These are phyloP conservation scores for Hemiscyllium ocellatum DNA, from an alignment of 2,113 vertebrate species.

Conservation along the genomic window DNA sequence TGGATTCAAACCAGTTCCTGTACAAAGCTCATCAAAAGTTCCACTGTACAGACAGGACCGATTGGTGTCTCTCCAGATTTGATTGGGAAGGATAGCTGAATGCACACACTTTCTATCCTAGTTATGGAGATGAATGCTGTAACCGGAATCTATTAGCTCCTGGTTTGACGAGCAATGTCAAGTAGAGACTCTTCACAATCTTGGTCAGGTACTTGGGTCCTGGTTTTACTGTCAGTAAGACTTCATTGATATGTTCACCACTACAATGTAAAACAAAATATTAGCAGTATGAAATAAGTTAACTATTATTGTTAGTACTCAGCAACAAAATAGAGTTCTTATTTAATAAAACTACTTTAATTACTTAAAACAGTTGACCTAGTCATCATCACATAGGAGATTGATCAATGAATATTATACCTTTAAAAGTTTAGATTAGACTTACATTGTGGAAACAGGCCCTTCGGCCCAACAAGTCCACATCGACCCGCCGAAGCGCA, in stretches of 20 bases:
- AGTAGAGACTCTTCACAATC: conserved; percentile 50
- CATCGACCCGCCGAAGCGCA: too few species aligned
- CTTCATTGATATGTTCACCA: conserved; percentile 50
- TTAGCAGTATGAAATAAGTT: not conserved
- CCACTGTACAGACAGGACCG: not conserved
- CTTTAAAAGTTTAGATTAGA: not conserved
- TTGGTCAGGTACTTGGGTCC: conserved; percentile 59
- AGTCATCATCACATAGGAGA: not conserved
- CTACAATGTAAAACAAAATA: conserved; percentile 50
- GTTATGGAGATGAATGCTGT: not conserved
- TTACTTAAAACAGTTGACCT: not conserved
- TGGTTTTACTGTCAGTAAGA: conserved; percentile 51
- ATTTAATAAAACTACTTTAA: not conserved
- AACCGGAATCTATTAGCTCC: not conserved
- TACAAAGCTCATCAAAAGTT: not conserved
- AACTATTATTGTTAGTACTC: not conserved
- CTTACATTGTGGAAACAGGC: too few species aligned
- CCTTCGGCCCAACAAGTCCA: too few species aligned
- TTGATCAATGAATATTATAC: not conserved
- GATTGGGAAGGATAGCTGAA: not conserved
- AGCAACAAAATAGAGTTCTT: not conserved
- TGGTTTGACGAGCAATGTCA: conserved; percentile 47
- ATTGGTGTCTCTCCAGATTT: not conserved
- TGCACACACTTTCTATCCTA: not conserved
- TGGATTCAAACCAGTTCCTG: not conserved